Percentiles rank a stretch among this genome's conserved stretches.
Conservation (phyloP, 2,888 invertebrate species). For the Hyles lineata region DNA sequence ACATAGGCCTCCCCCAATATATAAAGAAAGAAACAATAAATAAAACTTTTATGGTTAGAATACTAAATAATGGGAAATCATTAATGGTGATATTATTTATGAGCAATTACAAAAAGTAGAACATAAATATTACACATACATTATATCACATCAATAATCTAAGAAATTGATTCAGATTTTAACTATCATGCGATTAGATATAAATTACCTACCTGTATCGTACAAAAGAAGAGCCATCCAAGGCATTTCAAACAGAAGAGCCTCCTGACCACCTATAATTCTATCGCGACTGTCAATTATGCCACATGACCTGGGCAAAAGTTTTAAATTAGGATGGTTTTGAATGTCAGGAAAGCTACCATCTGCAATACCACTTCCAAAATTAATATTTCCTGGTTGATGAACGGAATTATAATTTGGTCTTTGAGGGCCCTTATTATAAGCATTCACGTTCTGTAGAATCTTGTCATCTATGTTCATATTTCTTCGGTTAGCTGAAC, state of each 20-base stretch:
- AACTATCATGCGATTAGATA: neutral
- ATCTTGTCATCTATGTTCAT: neutral
- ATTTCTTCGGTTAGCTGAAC: neutral
- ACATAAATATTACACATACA: too few relatives aligned
- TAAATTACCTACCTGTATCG: conserved; percentile 67
- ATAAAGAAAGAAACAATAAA: too few relatives aligned
- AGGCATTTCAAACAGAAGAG: conserved; percentile 87
- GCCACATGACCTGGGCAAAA: conserved; percentile 82
- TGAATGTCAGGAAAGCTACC: conserved; percentile 19
- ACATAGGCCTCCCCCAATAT: too few relatives aligned
- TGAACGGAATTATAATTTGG: neutral
- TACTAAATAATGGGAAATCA: too few relatives aligned
- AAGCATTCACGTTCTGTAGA: neutral
- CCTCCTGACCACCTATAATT: conserved; percentile 86
- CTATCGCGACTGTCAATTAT: conserved; percentile 71
- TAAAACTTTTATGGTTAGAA: too few relatives aligned
- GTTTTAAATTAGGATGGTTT: conserved; percentile 50
- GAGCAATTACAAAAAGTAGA: too few relatives aligned
- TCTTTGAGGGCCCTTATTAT: neutral
- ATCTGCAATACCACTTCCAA: neutral
- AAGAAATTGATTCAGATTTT: neutral
- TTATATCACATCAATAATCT: too few relatives aligned
- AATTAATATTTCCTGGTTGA: neutral
- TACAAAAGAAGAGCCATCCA: conserved; percentile 91
- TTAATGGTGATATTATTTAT: too few relatives aligned